Evolutionary conservation across 2,797 vertebrate genomes (phyloP), one percentile per base, ranked within the genome.

Genomic region (Monodelphis domestica): DNA sequence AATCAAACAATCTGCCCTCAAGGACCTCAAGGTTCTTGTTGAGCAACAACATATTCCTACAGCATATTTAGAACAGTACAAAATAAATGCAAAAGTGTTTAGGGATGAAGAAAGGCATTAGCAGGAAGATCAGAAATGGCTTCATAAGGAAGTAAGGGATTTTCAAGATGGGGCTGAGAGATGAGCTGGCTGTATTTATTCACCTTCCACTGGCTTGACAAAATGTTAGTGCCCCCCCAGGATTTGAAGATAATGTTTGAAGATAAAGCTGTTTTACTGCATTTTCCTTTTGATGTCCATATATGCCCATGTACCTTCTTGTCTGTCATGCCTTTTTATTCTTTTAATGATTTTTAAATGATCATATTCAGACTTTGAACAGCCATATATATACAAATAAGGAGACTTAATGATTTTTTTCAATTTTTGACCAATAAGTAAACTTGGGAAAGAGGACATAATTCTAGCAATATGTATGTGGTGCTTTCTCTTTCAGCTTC

Each of bases 401-500:
- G 84, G 55, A 92, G 88, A 70, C 88, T 51, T 90, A 90, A 84
- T 93, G 26, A 84, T 84, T 38, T 91, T 59, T 45, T 87, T 94
- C 50, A 53, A 53, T 38, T 91, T 91, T 15, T 90, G 53, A 91
- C 88, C 88, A 87, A 28, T n/a, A 50, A 89, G 38, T 90, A 51
- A 53, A 53, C 92, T 56, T 59, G 55, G 54, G 57, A 87, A 90
- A 87, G 45, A 56, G 90, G 84, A 50, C 87, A 89, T 87, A n/a
- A 93, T 1, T 3, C 91, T 50, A 89, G 88, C 45, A n/a, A 89
- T 14, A 0, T 10, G 7, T 14, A 0, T 10, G 7, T 92, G 70
- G 7, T 90, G 0, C 93, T 29, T 94, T 96, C 53, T 93, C 90
- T 96, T 95, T 91, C 97, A 99, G 99, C 98, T 93, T 95, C 98